phyloP scores from a whole-genome alignment of 2,113 vertebrate species.

The Gymnogyps californianus region DNA sequence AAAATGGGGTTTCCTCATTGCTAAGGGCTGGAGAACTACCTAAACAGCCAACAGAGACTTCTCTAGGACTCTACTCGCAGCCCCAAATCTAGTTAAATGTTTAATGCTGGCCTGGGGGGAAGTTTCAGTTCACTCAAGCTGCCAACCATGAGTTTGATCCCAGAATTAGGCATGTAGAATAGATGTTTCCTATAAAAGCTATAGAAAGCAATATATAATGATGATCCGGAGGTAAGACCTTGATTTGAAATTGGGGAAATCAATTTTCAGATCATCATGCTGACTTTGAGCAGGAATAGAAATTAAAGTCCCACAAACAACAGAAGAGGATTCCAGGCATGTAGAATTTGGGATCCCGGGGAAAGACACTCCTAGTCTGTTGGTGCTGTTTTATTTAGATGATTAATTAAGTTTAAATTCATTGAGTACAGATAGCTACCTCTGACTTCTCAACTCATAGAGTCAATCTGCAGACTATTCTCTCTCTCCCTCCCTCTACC shows the following conservation, averaged over 20 bases:
- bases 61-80: neutral
- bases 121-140: neutral
- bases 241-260: neutral
- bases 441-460: neutral
- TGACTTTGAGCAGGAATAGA: neutral
- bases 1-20: neutral
- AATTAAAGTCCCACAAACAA: neutral
- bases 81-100: neutral
- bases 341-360: too few species aligned
- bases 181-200: neutral
- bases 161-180: neutral
- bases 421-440: neutral
- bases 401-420: neutral
- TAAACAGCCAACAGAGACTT: neutral
- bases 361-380: neutral
- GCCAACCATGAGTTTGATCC: neutral
- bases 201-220: neutral
- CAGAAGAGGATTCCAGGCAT: neutral
- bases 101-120: neutral
- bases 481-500: fast-evolving
- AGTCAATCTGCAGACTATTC: neutral
- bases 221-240: neutral
- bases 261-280: neutral
- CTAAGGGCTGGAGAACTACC: neutral
- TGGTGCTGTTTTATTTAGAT: neutral